These are phyloP conservation scores for Sphaerodactylus townsendi DNA, from an alignment of 2,113 vertebrate species.

Conservation along the genomic window DNA sequence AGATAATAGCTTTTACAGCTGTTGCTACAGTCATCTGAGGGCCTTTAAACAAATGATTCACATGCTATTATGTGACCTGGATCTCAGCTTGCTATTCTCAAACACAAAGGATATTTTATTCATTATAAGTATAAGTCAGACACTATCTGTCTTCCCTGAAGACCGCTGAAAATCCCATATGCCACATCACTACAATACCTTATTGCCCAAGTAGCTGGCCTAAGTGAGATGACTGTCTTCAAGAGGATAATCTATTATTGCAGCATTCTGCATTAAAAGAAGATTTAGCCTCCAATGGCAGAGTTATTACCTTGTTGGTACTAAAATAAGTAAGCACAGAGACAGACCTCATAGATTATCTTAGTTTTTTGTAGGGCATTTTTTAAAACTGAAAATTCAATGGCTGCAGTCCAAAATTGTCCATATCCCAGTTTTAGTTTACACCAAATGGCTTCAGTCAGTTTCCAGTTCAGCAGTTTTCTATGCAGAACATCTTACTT, in stretches of 20 bases:
- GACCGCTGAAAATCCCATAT: neutral
- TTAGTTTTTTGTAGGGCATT: neutral
- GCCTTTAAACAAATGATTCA: neutral
- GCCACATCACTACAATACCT: neutral
- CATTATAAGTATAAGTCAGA: neutral
- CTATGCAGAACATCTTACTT: neutral
- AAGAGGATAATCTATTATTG: neutral
- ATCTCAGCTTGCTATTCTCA: neutral
- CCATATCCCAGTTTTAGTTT: neutral
- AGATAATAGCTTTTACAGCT: neutral
- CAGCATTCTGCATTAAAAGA: neutral
- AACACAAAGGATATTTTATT: neutral
- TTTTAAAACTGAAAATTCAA: neutral
- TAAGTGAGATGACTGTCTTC: neutral
- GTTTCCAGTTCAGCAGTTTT: neutral
- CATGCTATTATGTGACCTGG: neutral
- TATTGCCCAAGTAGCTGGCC: neutral
- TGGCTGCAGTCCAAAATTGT: neutral
- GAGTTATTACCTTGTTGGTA: neutral
- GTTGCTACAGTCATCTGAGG: neutral
- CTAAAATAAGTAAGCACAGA: constrained; percentile 3
- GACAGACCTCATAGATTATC: neutral
- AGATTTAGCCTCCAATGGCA: neutral
- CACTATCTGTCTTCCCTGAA: neutral
- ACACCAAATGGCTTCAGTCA: neutral